Conservation (phyloP, 1,140 invertebrate genomes). For the Papilio polyxenes region DNA sequence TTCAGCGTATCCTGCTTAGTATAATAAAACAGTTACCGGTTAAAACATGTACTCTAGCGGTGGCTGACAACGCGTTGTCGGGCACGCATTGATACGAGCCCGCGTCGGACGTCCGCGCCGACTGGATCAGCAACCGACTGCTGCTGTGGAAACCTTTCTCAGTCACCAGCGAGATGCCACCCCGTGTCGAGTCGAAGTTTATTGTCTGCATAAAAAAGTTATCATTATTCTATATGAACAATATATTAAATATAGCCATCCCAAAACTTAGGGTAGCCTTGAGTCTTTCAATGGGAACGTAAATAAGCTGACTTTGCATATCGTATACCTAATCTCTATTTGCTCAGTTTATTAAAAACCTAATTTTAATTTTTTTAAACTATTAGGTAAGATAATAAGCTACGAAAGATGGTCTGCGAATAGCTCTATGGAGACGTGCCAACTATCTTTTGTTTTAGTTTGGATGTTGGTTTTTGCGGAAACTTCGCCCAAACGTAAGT, state of each 20-base stretch:
- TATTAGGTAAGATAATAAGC: background rate
- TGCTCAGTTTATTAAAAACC: background rate
- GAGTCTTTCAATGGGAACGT: too few relatives aligned
- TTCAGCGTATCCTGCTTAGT: background rate
- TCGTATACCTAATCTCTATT: too few relatives aligned
- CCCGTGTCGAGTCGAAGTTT: slow-evolving; percentile 90
- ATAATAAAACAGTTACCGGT: slow-evolving; percentile 83
- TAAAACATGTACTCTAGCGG: slow-evolving; percentile 89
- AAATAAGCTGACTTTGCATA: too few relatives aligned
- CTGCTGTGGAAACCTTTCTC: slow-evolving; percentile 89
- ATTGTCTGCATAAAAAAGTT: slow-evolving; percentile 81
- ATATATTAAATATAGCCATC: too few relatives aligned
- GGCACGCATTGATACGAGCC: slow-evolving; percentile 89
- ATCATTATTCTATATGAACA: too few relatives aligned
- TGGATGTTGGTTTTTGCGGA: background rate
- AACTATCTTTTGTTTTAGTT: background rate
- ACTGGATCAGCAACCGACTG: slow-evolving; percentile 89
- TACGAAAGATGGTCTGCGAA: background rate
- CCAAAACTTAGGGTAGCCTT: too few relatives aligned
- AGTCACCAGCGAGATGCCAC: slow-evolving; percentile 88
- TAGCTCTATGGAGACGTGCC: background rate
- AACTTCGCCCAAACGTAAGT: background rate
- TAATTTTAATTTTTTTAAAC: background rate
- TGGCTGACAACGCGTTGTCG: slow-evolving; percentile 88
- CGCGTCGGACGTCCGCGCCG: slow-evolving; percentile 86